Evolutionary conservation across 2,113 vertebrate species (phyloP), one percentile per base, ranked within the genome.

Genomic region (Apeltes quadracus): DNA sequence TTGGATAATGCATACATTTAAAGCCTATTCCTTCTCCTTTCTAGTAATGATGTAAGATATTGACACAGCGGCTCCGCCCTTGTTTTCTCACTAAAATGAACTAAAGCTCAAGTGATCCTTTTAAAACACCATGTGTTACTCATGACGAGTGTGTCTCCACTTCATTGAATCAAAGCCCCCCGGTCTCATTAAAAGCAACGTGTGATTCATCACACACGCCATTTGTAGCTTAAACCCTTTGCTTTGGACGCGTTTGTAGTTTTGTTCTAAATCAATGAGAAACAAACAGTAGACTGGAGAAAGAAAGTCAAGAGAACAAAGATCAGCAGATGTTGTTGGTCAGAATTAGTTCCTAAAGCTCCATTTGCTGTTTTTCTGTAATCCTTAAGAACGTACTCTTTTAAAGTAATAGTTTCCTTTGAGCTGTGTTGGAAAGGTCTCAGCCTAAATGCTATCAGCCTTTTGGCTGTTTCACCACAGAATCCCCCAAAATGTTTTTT

Each of bases 121-220:
- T 72, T 27, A 72, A 78, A 77, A 68, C 25, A 44, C 34, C 68
- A 61, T 62, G 68, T 46, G 53, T 85, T 65, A 76, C 72, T 69
- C 58, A 53, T 44, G 48, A 72, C 64, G 44, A 78, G 69, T 71
- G 70, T 16, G 36, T 48, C 43, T 71, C 76, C 75, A 65, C 72
- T 74, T 73, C 61, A 78, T 62, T 55, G 51, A 80, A 84, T 81
- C 72, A 83, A 81, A 79, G 20, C 54, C 65, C 54, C 2, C 34
- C 61, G 39, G 68, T 74, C 75, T 82, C 69, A 62, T 75, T 73
- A 61, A 36, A 64, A 44, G 44, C 70, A 62, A 43, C 72, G 54
- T 51, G 72, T 34, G 46, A 83, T 84, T 57, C 69, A 82, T 84
- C 75, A 78, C 38, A 38, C 2, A 20, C 61, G 48, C 61, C 73